A percentile compares a stretch with the other conserved stretches of the same genome.
Conservation (phyloP, 2,888 invertebrate species). For the Hemithea aestivaria region DNA sequence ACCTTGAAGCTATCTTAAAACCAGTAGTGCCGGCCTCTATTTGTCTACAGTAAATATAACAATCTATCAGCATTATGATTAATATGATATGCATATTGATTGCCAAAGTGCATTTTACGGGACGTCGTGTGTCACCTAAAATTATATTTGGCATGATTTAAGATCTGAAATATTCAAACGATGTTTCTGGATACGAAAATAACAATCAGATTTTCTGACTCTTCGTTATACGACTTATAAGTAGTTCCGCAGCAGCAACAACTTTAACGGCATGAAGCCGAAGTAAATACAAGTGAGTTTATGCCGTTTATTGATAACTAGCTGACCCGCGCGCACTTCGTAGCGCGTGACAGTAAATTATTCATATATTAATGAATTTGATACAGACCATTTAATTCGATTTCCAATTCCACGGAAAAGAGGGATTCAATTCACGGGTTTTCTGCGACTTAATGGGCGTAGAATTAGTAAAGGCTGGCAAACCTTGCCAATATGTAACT, state of each 20-base stretch:
- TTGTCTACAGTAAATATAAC: slow-evolving; percentile 51
- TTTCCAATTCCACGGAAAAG: too few relatives aligned
- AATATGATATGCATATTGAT: slow-evolving; percentile 44
- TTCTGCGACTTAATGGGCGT: too few relatives aligned
- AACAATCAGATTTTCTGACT: slow-evolving; percentile 7
- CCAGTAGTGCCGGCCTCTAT: slow-evolving; percentile 43
- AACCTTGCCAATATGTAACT: too few relatives aligned
- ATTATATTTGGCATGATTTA: slow-evolving; percentile 43
- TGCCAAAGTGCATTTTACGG: slow-evolving; percentile 47
- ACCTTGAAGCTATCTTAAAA: slow-evolving; percentile 28
- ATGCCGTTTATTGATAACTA: too few relatives aligned
- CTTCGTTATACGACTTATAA: slow-evolving; percentile 11
- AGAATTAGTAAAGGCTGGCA: too few relatives aligned
- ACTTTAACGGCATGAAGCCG: too few relatives aligned
- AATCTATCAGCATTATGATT: slow-evolving; percentile 54
- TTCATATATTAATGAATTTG: too few relatives aligned
- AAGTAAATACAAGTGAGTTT: too few relatives aligned
- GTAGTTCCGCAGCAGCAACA: slow-evolving; percentile 30
- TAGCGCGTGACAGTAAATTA: too few relatives aligned
- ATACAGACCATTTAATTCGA: too few relatives aligned
- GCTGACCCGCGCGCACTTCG: too few relatives aligned
- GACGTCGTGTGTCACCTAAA: slow-evolving; percentile 42
- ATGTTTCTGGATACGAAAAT: slow-evolving; percentile 7
- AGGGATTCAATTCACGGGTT: too few relatives aligned
- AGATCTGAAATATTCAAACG: slow-evolving; percentile 21